Evolutionary conservation across 2,888 invertebrate genomes (phyloP).

Genomic region (Drosophila nr. perissopoda): DNA sequence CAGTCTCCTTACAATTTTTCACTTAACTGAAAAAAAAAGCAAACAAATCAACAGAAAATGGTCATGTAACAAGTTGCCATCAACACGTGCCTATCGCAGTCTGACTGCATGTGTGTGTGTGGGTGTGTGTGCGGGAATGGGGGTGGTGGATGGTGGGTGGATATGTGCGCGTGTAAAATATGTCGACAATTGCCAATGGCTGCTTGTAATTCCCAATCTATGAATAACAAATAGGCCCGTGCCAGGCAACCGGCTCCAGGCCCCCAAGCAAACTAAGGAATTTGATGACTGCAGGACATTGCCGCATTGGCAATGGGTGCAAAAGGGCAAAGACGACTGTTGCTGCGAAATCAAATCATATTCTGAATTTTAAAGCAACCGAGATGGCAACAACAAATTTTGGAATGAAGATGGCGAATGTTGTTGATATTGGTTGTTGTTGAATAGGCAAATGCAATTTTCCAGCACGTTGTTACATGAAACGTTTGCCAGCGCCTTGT

Average conservation of each 20-base stretch:
- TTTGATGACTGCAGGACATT: slow-evolving; percentile 9
- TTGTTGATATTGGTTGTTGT: slow-evolving; percentile 29
- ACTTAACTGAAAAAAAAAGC: slow-evolving; percentile 8
- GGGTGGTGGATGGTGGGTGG: slow-evolving; percentile 12
- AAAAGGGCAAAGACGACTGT: slow-evolving; percentile 12
- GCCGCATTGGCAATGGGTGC: background rate
- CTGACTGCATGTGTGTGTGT: slow-evolving; percentile 4
- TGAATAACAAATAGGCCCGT: slow-evolving; percentile 77
- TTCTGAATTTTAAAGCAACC: slow-evolving; percentile 67
- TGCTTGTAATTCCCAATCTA: slow-evolving; percentile 80
- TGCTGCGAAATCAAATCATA: slow-evolving; percentile 72
- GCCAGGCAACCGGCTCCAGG: slow-evolving; percentile 40
- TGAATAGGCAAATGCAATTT: slow-evolving; percentile 72
- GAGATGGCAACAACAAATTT: slow-evolving; percentile 20
- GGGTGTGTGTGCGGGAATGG: slow-evolving; percentile 1
- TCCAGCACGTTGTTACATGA: slow-evolving; percentile 71
- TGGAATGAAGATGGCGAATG: background rate
- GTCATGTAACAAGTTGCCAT: slow-evolving; percentile 67
- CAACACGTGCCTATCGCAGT: slow-evolving; percentile 57
- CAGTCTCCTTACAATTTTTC: background rate
- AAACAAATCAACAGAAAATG: slow-evolving; percentile 47
- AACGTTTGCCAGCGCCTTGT: slow-evolving; percentile 53
- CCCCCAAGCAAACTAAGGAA: slow-evolving; percentile 60
- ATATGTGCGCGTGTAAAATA: slow-evolving; percentile 45
- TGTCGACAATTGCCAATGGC: slow-evolving; percentile 77